phyloP scores from a whole-genome alignment of 2,797 vertebrate species.

The Phoxinus dragarum region DNA sequence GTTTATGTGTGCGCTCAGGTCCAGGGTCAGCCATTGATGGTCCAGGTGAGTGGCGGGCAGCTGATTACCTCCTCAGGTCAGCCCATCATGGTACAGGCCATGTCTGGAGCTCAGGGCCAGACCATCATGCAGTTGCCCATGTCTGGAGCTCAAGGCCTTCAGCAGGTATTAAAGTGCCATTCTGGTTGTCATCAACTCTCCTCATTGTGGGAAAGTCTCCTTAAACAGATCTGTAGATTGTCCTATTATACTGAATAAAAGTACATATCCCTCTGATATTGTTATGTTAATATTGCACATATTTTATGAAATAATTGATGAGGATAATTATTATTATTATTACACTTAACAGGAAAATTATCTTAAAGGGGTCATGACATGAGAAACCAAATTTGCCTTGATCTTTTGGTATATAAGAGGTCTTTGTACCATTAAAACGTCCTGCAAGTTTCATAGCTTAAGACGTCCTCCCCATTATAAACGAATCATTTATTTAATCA shows the following conservation, averaged over 20 bases:
- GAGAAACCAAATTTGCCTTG: too few relatives aligned
- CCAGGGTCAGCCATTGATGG: slow-evolving; percentile 98
- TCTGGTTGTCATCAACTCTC: neutral
- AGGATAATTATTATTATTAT: neutral
- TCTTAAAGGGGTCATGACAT: too few relatives aligned
- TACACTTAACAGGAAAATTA: neutral
- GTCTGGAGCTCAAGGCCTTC: slow-evolving; percentile 93
- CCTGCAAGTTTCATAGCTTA: too few relatives aligned
- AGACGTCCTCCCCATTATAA: too few relatives aligned
- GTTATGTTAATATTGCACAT: neutral
- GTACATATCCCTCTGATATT: neutral
- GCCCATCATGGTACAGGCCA: slow-evolving; percentile 99
- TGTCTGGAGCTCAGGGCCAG: slow-evolving; percentile 94
- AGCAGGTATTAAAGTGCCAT: slow-evolving; percentile 84
- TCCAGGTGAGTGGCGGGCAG: slow-evolving; percentile 98
- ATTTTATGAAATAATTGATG: neutral
- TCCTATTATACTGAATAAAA: neutral
- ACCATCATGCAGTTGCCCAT: slow-evolving; percentile 99
- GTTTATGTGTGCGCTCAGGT: slow-evolving; percentile 76
- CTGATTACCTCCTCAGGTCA: slow-evolving; percentile 99
- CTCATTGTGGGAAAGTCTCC: neutral
- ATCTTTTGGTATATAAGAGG: too few relatives aligned
- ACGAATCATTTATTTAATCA: too few relatives aligned
- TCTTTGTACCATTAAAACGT: too few relatives aligned
- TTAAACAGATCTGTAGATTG: too few relatives aligned